Evolutionary conservation across 2,113 vertebrate genomes (phyloP).

Genomic region (Cardinalis cardinalis): DNA sequence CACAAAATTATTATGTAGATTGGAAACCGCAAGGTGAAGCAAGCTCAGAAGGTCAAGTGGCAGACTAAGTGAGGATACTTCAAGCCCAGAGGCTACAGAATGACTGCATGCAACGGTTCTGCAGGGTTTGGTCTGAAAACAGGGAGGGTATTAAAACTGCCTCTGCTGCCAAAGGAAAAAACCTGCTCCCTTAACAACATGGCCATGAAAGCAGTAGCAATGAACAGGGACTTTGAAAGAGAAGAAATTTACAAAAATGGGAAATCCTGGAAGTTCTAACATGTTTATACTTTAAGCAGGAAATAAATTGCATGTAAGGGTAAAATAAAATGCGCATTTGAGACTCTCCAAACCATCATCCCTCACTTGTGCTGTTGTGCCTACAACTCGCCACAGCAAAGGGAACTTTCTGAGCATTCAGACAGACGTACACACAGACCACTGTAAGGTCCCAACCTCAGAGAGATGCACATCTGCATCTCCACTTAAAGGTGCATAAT

Average conservation of each 20-base stretch:
- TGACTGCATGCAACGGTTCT: neutral
- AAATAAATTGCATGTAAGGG: neutral
- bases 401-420: neutral
- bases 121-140: neutral
- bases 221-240: neutral
- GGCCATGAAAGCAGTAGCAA: neutral
- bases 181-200: neutral
- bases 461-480: neutral
- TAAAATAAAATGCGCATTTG: neutral
- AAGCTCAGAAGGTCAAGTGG: slow-evolving; percentile 1
- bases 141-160: neutral
- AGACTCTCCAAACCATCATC: neutral
- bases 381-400: neutral
- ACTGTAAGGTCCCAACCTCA: neutral
- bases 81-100: neutral
- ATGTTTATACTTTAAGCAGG: neutral
- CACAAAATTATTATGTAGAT: slow-evolving; percentile 16
- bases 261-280: neutral
- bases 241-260: neutral
- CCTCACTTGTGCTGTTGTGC: neutral
- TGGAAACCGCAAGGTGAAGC: slow-evolving; percentile 48
- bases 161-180: neutral
- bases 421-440: accelerated
- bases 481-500: neutral
- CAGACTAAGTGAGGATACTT: neutral